Base-by-base conservation (phyloP, 2,888 invertebrate species). In the Chrysolina americana region DNA sequence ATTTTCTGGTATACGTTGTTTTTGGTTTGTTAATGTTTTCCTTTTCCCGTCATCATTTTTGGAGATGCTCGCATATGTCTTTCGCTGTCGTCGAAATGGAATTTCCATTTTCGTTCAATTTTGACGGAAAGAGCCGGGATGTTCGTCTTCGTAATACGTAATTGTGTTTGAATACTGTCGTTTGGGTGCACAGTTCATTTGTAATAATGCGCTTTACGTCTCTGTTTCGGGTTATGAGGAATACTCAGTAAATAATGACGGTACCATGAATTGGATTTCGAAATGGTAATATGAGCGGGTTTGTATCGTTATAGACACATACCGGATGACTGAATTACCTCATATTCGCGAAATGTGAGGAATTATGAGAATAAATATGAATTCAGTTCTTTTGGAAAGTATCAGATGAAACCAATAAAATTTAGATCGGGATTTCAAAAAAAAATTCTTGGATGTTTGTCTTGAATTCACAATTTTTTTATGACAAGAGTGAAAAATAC, bases 11-110 rank as follows among this genome's bases (percentile, higher is more conserved):
- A 36, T 59, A 59, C 59, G n/a, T 36, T 59, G 36, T 59, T 36
- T 59, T 28, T 6, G 28, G 59, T 13, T 59, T 36, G 59, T 36
- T 59, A 23, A 59, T 59, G 59, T 59, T 59, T 28, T 59, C 59
- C 59, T 59, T 36, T 59, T 36, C 10, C n/a, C 59, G 28, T 36
- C 36, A n/a, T 59, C n/a, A 59, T 36, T 59, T 28, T 59, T 15
- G 2, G 59, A 59, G 28, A 59, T 59, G 28, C 11, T 21, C 19
- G 59, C 9, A 59, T 59, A 59, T 59, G 28, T 36, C 59, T 59
- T 59, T 9, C 59, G n/a, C 36, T n/a, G 59, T n/a, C n/a, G 28
- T n/a, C 23, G 36, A 36, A 28, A 59, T 28, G 59, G 59, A 28
- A 59, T 59, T 36, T 28, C 59, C 59, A 59, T 59, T 23, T 59